A percentile compares a stretch with the other conserved stretches of the same genome.
phyloP scores from a whole-genome alignment of 2,797 vertebrate species.

The Neomorphus geoffroyi region DNA sequence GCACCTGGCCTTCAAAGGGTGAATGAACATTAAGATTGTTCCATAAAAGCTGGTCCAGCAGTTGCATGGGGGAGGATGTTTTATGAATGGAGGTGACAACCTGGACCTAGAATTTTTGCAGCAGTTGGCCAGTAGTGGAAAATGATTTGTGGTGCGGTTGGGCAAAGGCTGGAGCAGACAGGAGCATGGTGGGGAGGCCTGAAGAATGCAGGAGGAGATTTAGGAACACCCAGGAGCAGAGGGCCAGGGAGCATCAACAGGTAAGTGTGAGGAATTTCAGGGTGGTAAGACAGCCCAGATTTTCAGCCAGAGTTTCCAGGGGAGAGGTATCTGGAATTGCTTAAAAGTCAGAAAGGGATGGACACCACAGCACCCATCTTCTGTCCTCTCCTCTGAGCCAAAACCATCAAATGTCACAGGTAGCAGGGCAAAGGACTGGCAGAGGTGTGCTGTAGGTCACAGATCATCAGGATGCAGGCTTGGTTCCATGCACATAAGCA shows the following conservation, averaged over 20 bases:
- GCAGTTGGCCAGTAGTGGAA: not conserved
- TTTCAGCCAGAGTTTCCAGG: not conserved
- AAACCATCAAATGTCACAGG: too few species aligned
- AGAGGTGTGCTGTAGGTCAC: not conserved
- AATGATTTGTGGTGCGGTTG: not conserved
- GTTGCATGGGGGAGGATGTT: not conserved
- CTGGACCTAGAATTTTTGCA: not conserved
- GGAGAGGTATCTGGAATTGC: not conserved
- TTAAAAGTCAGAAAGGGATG: not conserved
- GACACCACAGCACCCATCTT: rapidly evolving
- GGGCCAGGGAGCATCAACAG: not conserved
- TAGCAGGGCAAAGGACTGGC: not conserved
- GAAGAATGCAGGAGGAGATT: not conserved
- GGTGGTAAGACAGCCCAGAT: not conserved
- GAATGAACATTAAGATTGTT: constrained; percentile 55
- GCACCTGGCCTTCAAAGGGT: constrained; percentile 59
- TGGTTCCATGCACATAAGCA: not conserved
- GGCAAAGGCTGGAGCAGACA: not conserved
- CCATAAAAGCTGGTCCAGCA: not conserved
- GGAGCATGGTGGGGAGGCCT: rapidly evolving
- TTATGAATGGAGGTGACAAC: constrained; percentile 33
- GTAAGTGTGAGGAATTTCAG: not conserved
- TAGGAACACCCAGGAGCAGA: not conserved
- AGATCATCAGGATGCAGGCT: not conserved
- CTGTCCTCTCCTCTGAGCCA: not conserved